Base-by-base conservation (phyloP, 2,888 invertebrate species). In the Ormyrus thymus region DNA sequence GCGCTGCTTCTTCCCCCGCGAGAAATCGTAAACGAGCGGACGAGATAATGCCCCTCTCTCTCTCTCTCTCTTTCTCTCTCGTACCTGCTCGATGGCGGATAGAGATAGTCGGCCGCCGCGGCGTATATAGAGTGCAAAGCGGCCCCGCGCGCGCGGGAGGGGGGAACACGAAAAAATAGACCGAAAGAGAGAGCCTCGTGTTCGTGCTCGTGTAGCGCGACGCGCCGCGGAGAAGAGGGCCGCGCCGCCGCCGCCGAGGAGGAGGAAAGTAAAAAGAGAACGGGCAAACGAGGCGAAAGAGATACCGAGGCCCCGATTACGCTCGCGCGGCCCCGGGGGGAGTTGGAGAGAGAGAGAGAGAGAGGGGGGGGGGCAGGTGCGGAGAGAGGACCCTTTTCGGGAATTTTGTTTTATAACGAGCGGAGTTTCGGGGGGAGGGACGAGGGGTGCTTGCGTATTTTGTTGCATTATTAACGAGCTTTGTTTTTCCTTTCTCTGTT, bases 21-120 rank as follows among this genome's bases (percentile, higher is more conserved):
- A 68, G 72, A 78, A 73, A 72, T 78, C 55, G 61, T 73, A 62
- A 78, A 78, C 59, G 72, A 72, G 15, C n/a, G 10, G n/a, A 62
- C 13, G 66, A 76, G 76, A 76, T 69, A 69, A 62, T 51, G 51
- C 13, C 48, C 53, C 73, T 9, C 51, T 45, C 64, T 46, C n/a
- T 4, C 51, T 15, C 10, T 15, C 64, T n/a, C n/a, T 13, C 55
- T 58, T 29, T n/a, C 59, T 45, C 53, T 53, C 11, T 4, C 50
- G 10, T 51, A 2, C 13, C 72, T 43, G 15, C 45, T 11, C n/a
- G 70, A 76, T 76, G 48, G 43, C 58, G 56, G 70, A 64, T 65
- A 58, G 58, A 70, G 76, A 76, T 76, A 76, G 29, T 4, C 45
- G 45, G 15, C 55, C n/a, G 53, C 29, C 29, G 29, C 29, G 29